A percentile compares a stretch with the other conserved stretches of the same genome.
Evolutionary conservation across 2,113 vertebrate genomes (phyloP).

Genomic region (Thunnus maccoyii): DNA sequence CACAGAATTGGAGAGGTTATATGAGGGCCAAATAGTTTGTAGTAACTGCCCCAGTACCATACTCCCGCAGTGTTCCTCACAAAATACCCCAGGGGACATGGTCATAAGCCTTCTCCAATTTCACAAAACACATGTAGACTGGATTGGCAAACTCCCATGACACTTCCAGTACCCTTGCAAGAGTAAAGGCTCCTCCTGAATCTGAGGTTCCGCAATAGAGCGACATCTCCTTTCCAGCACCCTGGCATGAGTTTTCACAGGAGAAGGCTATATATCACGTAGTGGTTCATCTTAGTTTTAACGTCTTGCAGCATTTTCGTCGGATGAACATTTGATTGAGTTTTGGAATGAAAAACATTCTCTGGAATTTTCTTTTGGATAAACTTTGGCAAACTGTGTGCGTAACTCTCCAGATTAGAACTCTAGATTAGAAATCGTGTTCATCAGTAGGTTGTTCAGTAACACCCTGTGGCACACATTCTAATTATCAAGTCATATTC

Average conservation of each 20-base stretch:
- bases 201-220: not conserved
- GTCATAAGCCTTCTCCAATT: not conserved
- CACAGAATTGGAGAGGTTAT: no score
- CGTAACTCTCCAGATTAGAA: constrained; percentile 1
- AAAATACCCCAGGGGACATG: not conserved
- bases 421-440: not conserved
- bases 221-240: not conserved
- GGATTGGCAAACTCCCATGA: not conserved
- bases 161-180: not conserved
- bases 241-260: not conserved
- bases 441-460: not conserved
- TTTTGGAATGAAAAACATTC: not conserved
- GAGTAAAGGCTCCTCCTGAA: not conserved
- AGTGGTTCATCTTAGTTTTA: not conserved
- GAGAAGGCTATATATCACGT: not conserved
- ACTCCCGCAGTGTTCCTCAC: no score
- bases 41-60: not conserved
- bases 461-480: constrained; percentile 6
- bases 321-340: no score
- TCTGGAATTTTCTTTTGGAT: not conserved
- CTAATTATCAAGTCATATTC: constrained; percentile 20
- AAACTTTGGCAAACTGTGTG: not conserved
- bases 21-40: not conserved
- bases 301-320: not conserved
- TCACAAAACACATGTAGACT: not conserved